Conservation (phyloP, 2,113 vertebrate species). For the Lepus americanus region DNA sequence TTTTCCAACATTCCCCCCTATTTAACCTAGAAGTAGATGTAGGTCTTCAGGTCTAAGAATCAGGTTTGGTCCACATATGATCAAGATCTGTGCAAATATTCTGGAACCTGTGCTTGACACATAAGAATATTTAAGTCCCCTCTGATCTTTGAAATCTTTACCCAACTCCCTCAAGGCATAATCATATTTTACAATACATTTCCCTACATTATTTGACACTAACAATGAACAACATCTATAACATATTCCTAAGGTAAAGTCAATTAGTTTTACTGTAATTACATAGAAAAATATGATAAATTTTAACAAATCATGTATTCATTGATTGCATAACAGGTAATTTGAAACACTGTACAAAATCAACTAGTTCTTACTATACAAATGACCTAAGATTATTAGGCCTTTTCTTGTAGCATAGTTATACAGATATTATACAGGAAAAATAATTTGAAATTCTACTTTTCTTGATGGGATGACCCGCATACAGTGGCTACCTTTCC, state of each 20-base stretch:
- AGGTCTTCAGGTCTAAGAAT: not conserved
- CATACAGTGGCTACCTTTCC: not conserved
- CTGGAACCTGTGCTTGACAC: not conserved
- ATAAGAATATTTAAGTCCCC: not conserved
- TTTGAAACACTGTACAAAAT: not conserved
- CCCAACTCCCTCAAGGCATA: not conserved
- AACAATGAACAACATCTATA: not conserved
- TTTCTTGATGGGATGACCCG: not conserved
- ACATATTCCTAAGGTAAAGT: not conserved
- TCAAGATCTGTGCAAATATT: not conserved
- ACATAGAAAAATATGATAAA: not conserved
- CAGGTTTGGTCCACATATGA: not conserved
- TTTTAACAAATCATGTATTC: not conserved
- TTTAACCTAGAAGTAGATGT: not conserved
- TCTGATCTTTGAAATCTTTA: not conserved
- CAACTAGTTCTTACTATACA: not conserved
- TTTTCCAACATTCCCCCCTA: not conserved
- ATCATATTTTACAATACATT: not conserved
- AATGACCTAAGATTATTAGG: not conserved
- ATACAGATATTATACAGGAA: not conserved
- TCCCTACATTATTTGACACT: not conserved
- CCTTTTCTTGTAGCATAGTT: not conserved
- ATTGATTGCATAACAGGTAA: not conserved
- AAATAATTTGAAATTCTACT: not conserved
- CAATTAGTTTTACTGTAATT: not conserved